Base-by-base conservation (phyloP, 2,888 invertebrate genomes). In the Hypena proboscidalis region DNA sequence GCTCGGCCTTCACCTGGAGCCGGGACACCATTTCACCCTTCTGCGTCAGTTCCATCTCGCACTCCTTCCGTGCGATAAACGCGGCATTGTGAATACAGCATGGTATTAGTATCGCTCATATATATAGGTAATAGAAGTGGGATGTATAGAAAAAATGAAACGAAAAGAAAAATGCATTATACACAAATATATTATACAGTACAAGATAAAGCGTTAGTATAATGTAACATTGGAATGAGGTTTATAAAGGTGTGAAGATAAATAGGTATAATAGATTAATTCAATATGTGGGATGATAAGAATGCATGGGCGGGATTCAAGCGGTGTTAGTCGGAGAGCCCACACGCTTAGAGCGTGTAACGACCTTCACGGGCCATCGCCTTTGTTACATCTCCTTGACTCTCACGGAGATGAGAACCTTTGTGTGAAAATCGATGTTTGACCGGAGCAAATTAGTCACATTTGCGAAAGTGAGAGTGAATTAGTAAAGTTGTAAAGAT, bases 1-100 rank as follows among this genome's bases (percentile, higher is more conserved):
- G 97, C 80, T 96, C 96, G 70, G 98, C 97, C 93, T 98, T 98
- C 76, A 95, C 95, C 91, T 98, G 98, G 70, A 98, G 95, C 74
- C 97, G 95, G 83, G 96, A 95, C 74, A 98, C 98, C 94, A 98
- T 95, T 92, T 98, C 97, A 73, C 97, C 97, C 89, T 98, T 98
- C 92, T 98, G 97, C 76, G 97, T 97, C 85, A 98, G 93, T 88
- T 98, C 97, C 92, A 95, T 94, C 92, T 98, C 98, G 93, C 97
- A 97, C 92, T 97, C 97, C 97, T 97, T 90, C 85, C 88, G 74
- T 81, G 73, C 66, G 77, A 74, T 52, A 80, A 77, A 71, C 83
- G 85, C 85, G 84, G 85, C 86, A 89, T 81, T 77, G 74, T 84
- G 80, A 88, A 89, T 83, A 87, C 80, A 87, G 70, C 77, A 81